Percentiles rank a stretch among this genome's conserved stretches.
phyloP scores from a whole-genome alignment of 2,113 vertebrate genomes.

The Sinocyclocheilus anophthalmus region DNA sequence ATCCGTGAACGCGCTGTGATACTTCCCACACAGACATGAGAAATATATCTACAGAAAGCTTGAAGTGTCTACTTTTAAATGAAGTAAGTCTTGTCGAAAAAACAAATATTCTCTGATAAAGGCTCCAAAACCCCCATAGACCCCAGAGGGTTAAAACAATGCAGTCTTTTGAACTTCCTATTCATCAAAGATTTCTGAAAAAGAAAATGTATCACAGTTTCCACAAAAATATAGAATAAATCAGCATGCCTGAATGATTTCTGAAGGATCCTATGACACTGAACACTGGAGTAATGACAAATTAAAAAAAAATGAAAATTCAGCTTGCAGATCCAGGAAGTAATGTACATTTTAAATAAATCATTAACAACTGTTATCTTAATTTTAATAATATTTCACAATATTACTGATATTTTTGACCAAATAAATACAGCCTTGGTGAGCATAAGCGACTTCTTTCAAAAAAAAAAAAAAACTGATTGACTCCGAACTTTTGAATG shows the following conservation, averaged over 20 bases:
- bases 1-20: too few relatives aligned
- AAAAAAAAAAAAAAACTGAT: too few relatives aligned
- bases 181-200: neutral
- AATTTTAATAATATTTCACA: too few relatives aligned
- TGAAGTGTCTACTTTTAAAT: too few relatives aligned
- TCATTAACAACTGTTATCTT: too few relatives aligned
- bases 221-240: too few relatives aligned
- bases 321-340: neutral
- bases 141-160: neutral
- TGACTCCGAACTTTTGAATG: neutral
- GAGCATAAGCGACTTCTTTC: neutral
- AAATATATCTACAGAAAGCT: too few relatives aligned
- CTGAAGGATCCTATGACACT: neutral
- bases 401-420: neutral
- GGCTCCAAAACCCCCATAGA: too few relatives aligned
- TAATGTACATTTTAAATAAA: too few relatives aligned
- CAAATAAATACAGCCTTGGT: neutral
- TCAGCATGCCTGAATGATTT: neutral
- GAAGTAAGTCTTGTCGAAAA: too few relatives aligned
- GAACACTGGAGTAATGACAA: neutral
- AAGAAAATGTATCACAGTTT: neutral
- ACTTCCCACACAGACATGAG: too few relatives aligned
- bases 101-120: too few relatives aligned
- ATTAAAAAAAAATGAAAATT: neutral
- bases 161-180: neutral